Conservation (phyloP, 2,797 vertebrate species). For the Clangula hyemalis region DNA sequence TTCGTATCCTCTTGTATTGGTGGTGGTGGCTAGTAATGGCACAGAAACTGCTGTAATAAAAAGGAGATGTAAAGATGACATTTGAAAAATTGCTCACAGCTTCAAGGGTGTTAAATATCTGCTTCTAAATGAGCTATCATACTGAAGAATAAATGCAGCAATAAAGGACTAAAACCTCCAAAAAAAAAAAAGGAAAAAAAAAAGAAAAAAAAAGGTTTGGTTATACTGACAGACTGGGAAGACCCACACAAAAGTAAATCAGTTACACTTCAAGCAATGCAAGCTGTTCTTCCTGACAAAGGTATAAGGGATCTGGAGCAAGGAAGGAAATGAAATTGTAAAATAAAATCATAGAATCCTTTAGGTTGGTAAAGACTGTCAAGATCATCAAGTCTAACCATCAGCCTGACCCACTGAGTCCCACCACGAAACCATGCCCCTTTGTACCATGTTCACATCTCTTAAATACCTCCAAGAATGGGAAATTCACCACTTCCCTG, state of each 20-base stretch:
- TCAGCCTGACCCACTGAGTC: not conserved
- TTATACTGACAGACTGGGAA: not conserved
- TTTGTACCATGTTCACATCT: not conserved
- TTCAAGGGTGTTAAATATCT: not conserved
- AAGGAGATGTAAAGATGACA: not conserved
- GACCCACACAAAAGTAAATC: not conserved
- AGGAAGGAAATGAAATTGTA: not conserved
- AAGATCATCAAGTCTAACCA: not conserved
- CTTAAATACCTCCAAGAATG: not conserved
- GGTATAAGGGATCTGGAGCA: not conserved
- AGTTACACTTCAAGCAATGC: not conserved
- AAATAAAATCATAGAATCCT: not conserved
- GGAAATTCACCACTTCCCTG: not conserved
- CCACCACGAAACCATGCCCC: not conserved
- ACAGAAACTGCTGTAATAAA: not conserved
- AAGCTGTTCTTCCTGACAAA: not conserved
- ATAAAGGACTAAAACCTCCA: not conserved
- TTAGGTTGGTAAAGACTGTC: not conserved
- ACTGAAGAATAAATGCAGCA: not conserved
- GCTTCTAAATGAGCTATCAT: not conserved
- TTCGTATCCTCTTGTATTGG: not conserved
- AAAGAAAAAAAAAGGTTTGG: not conserved
- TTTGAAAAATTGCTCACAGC: not conserved
- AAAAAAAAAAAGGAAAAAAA: not conserved
- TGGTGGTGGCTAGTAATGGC: not conserved